Percentiles rank a stretch among this genome's conserved stretches.
Conservation (phyloP, 2,113 vertebrate species). For the Hymenochirus boettgeri region DNA sequence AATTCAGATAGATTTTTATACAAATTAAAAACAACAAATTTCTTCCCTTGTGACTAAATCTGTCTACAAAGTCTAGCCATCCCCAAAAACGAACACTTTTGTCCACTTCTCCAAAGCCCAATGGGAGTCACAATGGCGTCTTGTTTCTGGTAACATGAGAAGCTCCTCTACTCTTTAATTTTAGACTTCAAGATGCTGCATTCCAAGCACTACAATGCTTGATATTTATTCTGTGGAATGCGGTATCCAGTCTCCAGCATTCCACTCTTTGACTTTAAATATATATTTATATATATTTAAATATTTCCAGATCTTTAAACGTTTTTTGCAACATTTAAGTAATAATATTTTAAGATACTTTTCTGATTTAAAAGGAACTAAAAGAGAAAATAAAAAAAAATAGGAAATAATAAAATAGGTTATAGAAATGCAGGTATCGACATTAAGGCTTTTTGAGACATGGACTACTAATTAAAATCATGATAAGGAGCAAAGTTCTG, state of each 20-base stretch:
- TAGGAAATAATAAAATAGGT: no score
- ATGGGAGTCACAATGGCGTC: constrained; percentile 57
- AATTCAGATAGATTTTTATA: neutral
- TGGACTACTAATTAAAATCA: no score
- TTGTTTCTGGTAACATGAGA: constrained; percentile 64
- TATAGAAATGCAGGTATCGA: no score
- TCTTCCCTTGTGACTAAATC: constrained; percentile 8
- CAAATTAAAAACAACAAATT: constrained; percentile 13
- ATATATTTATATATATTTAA: no score
- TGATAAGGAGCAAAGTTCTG: no score
- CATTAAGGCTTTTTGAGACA: no score
- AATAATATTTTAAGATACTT: no score
- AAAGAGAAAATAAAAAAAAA: no score
- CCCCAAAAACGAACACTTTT: constrained; percentile 25
- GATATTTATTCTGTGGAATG: constrained; percentile 64
- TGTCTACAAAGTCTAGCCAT: constrained; percentile 19
- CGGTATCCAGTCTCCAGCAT: constrained; percentile 23
- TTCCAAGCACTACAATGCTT: constrained; percentile 60
- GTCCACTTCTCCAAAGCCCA: constrained; percentile 39
- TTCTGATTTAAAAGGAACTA: no score
- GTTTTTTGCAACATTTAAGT: no score
- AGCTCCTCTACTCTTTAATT: constrained; percentile 56
- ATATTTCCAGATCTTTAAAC: no score
- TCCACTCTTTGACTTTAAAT: constrained; percentile 26
- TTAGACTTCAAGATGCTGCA: constrained; percentile 54